Percentiles rank a stretch among this genome's conserved stretches.
Evolutionary conservation across 2,797 vertebrate species (phyloP).

Genomic region (Tolypeutes matacus): DNA sequence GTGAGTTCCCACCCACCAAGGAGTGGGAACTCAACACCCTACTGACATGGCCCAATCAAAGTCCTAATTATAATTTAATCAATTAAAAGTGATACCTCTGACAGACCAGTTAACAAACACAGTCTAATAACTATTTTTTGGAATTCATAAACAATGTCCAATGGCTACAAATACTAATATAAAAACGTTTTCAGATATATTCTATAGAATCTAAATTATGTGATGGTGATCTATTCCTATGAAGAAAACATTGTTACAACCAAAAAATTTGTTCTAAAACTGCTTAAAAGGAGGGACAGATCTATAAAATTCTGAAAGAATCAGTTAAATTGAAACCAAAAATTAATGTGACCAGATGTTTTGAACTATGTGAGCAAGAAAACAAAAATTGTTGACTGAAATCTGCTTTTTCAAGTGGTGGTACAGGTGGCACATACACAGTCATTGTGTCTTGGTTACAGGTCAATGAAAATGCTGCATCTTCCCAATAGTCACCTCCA

Average conservation of each 20-base stretch:
- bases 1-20: too few species aligned
- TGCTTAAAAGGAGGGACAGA: background rate
- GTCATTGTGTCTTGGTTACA: too few species aligned
- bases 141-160: too few species aligned
- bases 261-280: background rate
- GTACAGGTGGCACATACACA: background rate
- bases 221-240: background rate
- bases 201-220: background rate
- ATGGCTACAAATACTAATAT: background rate
- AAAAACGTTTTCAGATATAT: background rate
- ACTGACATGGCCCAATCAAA: too few species aligned
- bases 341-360: too few species aligned
- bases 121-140: too few species aligned
- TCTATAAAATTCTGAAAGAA: slow-evolving; percentile 18
- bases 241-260: background rate
- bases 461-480: background rate
- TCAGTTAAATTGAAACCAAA: too few species aligned
- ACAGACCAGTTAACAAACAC: too few species aligned
- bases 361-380: background rate
- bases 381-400: background rate
- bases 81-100: too few species aligned
- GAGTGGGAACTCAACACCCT: too few species aligned
- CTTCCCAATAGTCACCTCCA: background rate
- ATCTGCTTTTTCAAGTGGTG: background rate
- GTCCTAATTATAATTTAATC: too few species aligned